Evolutionary conservation across 2,888 invertebrate genomes (phyloP).

Genomic region (Epinotia bilunana): DNA sequence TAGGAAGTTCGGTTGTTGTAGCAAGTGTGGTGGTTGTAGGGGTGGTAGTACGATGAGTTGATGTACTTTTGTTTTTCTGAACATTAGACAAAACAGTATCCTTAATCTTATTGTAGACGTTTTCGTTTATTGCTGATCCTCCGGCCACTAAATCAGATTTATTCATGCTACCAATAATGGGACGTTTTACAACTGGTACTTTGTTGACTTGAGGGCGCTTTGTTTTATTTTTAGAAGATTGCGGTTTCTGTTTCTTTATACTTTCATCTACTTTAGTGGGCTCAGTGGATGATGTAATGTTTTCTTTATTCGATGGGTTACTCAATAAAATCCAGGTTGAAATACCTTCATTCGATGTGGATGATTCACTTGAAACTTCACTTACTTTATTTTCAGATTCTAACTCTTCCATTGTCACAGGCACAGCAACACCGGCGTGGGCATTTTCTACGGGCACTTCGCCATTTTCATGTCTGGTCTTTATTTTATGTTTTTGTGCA

Average conservation of each 20-base stretch:
- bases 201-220: slow-evolving; percentile 72
- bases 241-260: slow-evolving; percentile 69
- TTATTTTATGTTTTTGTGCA: slow-evolving; percentile 71
- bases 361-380: slow-evolving; percentile 65
- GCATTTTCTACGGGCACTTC: slow-evolving; percentile 75
- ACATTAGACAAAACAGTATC: slow-evolving; percentile 84
- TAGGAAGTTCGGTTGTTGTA: slow-evolving; percentile 60
- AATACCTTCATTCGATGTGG: slow-evolving; percentile 86
- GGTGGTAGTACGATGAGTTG: slow-evolving; percentile 59
- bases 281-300: slow-evolving; percentile 67
- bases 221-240: slow-evolving; percentile 65
- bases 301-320: slow-evolving; percentile 69
- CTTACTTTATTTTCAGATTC: slow-evolving; percentile 82
- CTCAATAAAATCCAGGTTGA: slow-evolving; percentile 91
- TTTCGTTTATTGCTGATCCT: slow-evolving; percentile 79
- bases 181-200: slow-evolving; percentile 62
- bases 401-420: slow-evolving; percentile 86
- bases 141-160: slow-evolving; percentile 79
- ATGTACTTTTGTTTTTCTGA: slow-evolving; percentile 77
- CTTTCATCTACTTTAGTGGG: slow-evolving; percentile 69
- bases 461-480: slow-evolving; percentile 71
- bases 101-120: slow-evolving; percentile 85
- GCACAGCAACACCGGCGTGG: slow-evolving; percentile 88
- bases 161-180: slow-evolving; percentile 76
- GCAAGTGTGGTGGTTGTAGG: slow-evolving; percentile 56